These are phyloP conservation scores for Platycnemis pennipes DNA, from an alignment of 2,888 invertebrate genomes.

Conservation along the genomic window DNA sequence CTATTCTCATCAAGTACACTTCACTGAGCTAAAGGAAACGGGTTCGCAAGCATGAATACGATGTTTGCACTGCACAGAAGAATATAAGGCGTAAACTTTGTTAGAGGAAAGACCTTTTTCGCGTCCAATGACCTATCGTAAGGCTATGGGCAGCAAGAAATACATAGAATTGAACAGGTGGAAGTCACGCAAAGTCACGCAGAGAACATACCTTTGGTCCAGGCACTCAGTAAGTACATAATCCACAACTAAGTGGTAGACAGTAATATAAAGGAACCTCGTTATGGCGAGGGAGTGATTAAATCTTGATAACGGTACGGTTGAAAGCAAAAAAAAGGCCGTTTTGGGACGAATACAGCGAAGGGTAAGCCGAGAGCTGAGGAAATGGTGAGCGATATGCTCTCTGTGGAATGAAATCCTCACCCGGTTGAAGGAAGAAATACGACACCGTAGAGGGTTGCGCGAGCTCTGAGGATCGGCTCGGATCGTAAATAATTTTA, in stretches of 20 bases:
- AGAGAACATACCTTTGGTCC: neutral
- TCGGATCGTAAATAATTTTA: conserved; percentile 10
- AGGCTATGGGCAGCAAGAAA: neutral
- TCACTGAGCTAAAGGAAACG: too few species aligned
- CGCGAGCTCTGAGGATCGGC: neutral
- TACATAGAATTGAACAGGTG: too few species aligned
- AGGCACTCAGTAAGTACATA: neutral
- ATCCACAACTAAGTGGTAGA: neutral
- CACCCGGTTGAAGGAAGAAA: neutral
- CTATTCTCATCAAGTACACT: too few species aligned
- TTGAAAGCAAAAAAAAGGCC: neutral
- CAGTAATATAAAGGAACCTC: neutral
- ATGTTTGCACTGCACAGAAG: too few species aligned
- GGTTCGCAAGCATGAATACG: too few species aligned
- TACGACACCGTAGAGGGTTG: neutral
- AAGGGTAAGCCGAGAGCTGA: neutral
- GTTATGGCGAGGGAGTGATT: neutral
- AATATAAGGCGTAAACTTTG: too few species aligned
- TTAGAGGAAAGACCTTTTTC: too few species aligned
- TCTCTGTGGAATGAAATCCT: neutral
- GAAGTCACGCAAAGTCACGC: neutral
- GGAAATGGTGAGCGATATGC: neutral
- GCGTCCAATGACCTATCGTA: neutral
- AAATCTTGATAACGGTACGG: neutral
- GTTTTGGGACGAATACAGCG: neutral